Percentiles rank a stretch among this genome's conserved stretches.
These are phyloP conservation scores for Lipophrys pholis DNA, from an alignment of 2,113 vertebrate species.

Conservation along the genomic window DNA sequence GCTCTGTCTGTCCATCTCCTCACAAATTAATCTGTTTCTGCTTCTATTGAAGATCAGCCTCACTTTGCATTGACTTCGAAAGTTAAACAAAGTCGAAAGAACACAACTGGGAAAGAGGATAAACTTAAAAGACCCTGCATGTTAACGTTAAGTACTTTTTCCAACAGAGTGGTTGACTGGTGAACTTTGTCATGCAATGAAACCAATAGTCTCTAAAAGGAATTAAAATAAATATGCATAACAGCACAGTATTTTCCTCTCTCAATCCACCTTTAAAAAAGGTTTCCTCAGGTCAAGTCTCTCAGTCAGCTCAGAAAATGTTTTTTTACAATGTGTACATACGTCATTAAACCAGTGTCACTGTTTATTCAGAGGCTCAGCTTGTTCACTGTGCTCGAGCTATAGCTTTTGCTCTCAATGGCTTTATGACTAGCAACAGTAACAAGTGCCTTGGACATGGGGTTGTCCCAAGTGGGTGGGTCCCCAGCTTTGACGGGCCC, in stretches of 20 bases:
- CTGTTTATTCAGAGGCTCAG: constrained; percentile 89
- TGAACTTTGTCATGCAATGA: background rate
- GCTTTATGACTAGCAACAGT: constrained; percentile 89
- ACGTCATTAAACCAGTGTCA: constrained; percentile 86
- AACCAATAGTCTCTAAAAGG: background rate
- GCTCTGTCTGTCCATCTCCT: constrained; percentile 49
- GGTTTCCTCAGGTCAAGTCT: constrained; percentile 15
- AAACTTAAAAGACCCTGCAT: constrained; percentile 61
- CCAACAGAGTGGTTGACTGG: constrained; percentile 49
- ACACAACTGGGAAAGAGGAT: constrained; percentile 65
- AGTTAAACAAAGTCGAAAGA: constrained; percentile 69
- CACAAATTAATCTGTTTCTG: constrained; percentile 76
- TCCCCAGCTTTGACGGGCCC: constrained; percentile 71
- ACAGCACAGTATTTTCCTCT: background rate
- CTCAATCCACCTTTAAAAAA: background rate
- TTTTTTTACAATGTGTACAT: constrained; percentile 86
- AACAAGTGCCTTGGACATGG: constrained; percentile 80
- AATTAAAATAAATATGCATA: background rate
- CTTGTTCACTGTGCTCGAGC: constrained; percentile 68
- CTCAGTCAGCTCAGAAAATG: constrained; percentile 77
- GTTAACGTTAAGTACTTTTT: constrained; percentile 72
- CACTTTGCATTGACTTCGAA: constrained; percentile 66
- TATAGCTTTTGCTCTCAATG: constrained; percentile 80
- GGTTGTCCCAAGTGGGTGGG: constrained; percentile 61
- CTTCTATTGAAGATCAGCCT: constrained; percentile 70